Conservation (phyloP, 2,797 vertebrate species). For the Setipinna tenuifilis region DNA sequence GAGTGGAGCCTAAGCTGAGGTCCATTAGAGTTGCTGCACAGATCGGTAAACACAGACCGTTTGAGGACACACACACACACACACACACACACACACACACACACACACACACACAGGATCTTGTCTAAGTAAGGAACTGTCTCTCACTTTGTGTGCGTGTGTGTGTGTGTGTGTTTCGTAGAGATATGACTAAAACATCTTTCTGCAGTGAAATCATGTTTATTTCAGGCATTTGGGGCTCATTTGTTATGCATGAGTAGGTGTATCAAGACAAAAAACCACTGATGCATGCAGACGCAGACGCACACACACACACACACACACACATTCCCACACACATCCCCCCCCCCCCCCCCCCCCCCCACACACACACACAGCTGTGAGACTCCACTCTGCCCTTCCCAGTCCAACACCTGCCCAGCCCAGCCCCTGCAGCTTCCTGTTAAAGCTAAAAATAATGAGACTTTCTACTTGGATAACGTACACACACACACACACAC, state of each 20-base stretch:
- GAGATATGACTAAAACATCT: not conserved
- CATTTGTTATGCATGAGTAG: slow-evolving; percentile 2
- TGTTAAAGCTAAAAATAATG: slow-evolving; percentile 48
- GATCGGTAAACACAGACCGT: not conserved
- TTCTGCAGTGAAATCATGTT: slow-evolving; percentile 12
- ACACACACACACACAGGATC: not conserved
- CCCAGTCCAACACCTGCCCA: slow-evolving; percentile 33
- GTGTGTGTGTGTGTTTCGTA: not conserved
- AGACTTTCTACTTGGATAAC: not conserved
- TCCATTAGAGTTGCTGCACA: not conserved
- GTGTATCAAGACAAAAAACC: not conserved
- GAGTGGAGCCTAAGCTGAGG: not conserved
- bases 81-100: not conserved
- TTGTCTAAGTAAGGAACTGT: not conserved
- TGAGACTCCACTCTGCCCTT: slow-evolving; percentile 34
- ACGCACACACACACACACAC: not conserved
- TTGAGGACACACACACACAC: not conserved
- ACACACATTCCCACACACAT: not conserved
- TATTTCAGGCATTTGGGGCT: not conserved
- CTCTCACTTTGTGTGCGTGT: not conserved
- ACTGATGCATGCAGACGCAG: not conserved
- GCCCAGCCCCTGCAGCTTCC: slow-evolving; percentile 40
- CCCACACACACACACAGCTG: slow-evolving; percentile 12
- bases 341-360: not conserved
- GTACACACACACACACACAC: not conserved